phyloP scores from a whole-genome alignment of 2,113 vertebrate genomes.

The Trichomycterus rosablanca region DNA sequence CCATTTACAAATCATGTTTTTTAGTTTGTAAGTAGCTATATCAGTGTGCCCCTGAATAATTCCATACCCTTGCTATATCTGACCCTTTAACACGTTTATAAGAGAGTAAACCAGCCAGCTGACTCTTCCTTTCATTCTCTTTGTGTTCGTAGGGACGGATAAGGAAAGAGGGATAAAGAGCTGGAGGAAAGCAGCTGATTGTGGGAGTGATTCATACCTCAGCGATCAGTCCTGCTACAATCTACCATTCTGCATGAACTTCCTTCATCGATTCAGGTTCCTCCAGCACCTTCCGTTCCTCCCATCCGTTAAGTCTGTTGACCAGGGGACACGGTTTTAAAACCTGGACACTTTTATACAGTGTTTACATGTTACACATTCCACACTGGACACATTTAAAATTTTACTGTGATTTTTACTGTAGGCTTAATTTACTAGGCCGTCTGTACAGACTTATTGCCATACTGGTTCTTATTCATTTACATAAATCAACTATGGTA shows the following conservation, averaged over 20 bases:
- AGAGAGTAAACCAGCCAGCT: background rate
- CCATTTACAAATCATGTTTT: too few relatives aligned
- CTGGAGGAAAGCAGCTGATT: constrained; percentile 53
- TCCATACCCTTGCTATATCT: too few relatives aligned
- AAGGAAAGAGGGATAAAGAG: constrained; percentile 64
- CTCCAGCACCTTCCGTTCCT: constrained; percentile 65
- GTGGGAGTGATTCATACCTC: background rate
- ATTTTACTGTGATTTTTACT: constrained; percentile 3
- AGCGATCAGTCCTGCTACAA: constrained; percentile 63
- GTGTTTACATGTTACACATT: background rate
- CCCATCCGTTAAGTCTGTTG: constrained; percentile 49
- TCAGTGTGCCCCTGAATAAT: too few relatives aligned
- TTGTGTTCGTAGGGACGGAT: constrained; percentile 51
- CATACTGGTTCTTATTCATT: too few relatives aligned
- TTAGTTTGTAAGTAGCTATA: too few relatives aligned
- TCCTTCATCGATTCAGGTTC: constrained; percentile 50
- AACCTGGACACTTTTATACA: background rate
- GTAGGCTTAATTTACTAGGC: background rate
- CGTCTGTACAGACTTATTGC: constrained; percentile 12
- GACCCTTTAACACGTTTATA: too few relatives aligned
- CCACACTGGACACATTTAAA: background rate
- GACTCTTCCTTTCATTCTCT: constrained; percentile 5
- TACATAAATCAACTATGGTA: too few relatives aligned
- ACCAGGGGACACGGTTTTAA: constrained; percentile 20
- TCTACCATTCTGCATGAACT: constrained; percentile 54